phyloP scores from a whole-genome alignment of 2,888 invertebrate species.

The Liodrosophila aerea region DNA sequence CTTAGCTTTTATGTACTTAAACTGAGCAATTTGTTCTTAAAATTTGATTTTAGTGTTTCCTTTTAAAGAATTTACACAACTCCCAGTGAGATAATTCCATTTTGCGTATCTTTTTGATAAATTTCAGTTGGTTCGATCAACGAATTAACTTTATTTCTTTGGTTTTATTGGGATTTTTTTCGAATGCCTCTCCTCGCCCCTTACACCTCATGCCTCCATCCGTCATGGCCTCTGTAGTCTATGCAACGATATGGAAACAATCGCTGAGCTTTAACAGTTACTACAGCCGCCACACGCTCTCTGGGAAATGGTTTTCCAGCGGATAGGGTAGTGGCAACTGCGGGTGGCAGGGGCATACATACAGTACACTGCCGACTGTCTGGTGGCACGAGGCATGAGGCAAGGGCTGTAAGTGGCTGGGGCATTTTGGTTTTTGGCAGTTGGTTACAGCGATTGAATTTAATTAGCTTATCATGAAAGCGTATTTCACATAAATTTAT shows the following conservation, averaged over 20 bases:
- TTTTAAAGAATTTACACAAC: no score
- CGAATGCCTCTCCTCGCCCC: no score
- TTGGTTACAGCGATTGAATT: conserved; percentile 78
- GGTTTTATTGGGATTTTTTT: no score
- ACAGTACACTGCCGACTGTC: background rate
- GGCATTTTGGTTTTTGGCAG: conserved; percentile 69
- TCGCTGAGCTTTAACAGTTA: conserved; percentile 58
- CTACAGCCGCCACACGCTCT: conserved; percentile 10
- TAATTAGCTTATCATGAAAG: conserved; percentile 78
- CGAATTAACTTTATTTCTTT: background rate
- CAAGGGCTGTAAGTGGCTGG: conserved; percentile 2
- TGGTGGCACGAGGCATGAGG: background rate
- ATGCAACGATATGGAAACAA: conserved; percentile 71
- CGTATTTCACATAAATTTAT: conserved; percentile 77
- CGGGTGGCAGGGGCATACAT: conserved; percentile 5
- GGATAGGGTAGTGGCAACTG: conserved; percentile 10
- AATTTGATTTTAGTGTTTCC: no score
- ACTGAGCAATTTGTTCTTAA: no score
- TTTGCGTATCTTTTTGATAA: no score
- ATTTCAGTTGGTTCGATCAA: no score
- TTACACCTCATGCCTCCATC: no score
- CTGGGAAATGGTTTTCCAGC: conserved; percentile 22
- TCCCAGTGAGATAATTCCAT: no score
- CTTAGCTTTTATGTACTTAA: no score
- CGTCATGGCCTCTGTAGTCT: conserved; percentile 14